Evolutionary conservation across 2,888 invertebrate genomes (phyloP).

Genomic region (Caenorhabditis afra): DNA sequence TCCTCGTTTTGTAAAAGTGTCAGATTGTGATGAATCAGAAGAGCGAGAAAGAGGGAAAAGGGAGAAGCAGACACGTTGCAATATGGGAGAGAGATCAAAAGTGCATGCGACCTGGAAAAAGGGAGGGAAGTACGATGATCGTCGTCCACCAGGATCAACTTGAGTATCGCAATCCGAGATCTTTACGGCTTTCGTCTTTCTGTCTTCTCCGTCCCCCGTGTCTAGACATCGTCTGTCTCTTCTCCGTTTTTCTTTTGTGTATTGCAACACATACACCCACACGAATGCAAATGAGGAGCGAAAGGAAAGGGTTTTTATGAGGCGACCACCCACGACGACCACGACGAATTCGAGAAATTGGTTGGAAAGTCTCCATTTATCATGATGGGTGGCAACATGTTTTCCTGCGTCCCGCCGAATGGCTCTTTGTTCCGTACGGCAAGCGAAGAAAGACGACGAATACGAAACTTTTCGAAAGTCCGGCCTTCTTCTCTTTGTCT

Average conservation of each 20-base stretch:
- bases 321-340: constrained; percentile 32
- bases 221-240: constrained; percentile 23
- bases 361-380: constrained; percentile 14
- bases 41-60: constrained; percentile 12
- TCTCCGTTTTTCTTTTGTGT: constrained; percentile 7
- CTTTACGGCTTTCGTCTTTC: constrained; percentile 25
- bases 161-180: constrained; percentile 20
- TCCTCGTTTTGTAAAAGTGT: constrained; percentile 44
- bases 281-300: constrained; percentile 35
- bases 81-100: constrained; percentile 4
- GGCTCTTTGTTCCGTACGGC: constrained; percentile 40
- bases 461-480: constrained; percentile 49
- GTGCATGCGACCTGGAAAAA: constrained; percentile 23
- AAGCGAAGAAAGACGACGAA: background rate
- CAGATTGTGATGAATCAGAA: constrained; percentile 2
- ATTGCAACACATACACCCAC: no score
- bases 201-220: background rate
- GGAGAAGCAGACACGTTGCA: background rate
- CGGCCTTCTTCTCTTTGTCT: background rate
- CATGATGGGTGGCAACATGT: constrained; percentile 30
- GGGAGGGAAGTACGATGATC: background rate
- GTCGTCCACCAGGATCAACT: background rate
- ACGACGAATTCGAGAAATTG: background rate
- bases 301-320: constrained; percentile 17
- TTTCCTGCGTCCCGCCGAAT: constrained; percentile 23